phyloP scores from a whole-genome alignment of 1,140 invertebrate species.

The Xylocopa sonorina region DNA sequence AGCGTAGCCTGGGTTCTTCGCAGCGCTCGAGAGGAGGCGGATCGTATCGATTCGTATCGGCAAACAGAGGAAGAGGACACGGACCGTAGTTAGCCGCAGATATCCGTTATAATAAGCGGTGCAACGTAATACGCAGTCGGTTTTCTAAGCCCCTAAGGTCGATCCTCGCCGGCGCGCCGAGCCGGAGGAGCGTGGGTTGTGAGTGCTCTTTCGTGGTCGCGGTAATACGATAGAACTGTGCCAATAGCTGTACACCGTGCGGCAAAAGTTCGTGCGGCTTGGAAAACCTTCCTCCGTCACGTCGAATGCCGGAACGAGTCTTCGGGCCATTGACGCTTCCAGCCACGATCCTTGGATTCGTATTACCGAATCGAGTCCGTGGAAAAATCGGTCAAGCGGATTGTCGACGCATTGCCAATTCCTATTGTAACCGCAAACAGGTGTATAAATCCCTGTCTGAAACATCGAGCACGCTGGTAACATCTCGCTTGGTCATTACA shows the following conservation, averaged over 20 bases:
- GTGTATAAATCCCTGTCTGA: too few relatives aligned
- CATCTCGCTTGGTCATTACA: neutral
- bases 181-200: constrained; percentile 1
- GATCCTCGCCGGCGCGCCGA: constrained; percentile 14
- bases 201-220: constrained; percentile 53
- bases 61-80: constrained; percentile 4
- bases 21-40: neutral
- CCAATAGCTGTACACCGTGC: constrained; percentile 40
- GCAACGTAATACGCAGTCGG: constrained; percentile 56
- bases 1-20: neutral
- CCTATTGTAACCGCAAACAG: too few relatives aligned
- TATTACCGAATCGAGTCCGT: constrained; percentile 24
- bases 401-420: neutral
- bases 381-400: neutral
- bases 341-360: constrained; percentile 40
- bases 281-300: constrained; percentile 45
- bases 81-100: constrained; percentile 27
- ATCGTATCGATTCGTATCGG: constrained; percentile 1
- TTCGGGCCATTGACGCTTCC: constrained; percentile 10
- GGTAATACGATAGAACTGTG: constrained; percentile 66
- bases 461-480: too few relatives aligned
- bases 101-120: constrained; percentile 64
- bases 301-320: constrained; percentile 42
- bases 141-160: constrained; percentile 33
- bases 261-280: constrained; percentile 58